Percentiles rank a stretch among this genome's conserved stretches.
phyloP scores from a whole-genome alignment of 2,888 invertebrate genomes.

The Sabellastarte sp. region DNA sequence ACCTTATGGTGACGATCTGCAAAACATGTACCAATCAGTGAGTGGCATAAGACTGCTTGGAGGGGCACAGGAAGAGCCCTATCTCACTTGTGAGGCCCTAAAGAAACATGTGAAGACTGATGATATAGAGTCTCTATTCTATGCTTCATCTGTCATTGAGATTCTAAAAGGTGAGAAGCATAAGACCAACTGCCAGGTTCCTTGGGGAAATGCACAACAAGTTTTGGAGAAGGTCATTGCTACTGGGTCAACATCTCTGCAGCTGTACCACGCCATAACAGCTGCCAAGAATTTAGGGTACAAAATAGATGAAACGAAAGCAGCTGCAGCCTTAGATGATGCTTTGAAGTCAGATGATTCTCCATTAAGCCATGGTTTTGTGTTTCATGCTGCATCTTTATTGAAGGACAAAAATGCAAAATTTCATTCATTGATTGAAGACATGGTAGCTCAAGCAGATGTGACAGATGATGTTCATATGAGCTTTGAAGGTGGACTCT shows the following conservation, averaged over 20 bases:
- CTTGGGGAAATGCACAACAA: constrained; percentile 41
- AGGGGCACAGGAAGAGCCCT: background rate
- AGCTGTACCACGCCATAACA: constrained; percentile 72
- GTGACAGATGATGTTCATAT: constrained; percentile 84
- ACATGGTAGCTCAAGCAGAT: constrained; percentile 91
- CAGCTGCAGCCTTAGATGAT: constrained; percentile 73
- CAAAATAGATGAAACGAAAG: constrained; percentile 64
- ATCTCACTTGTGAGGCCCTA: constrained; percentile 59
- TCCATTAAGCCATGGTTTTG: constrained; percentile 71
- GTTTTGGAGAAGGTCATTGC: constrained; percentile 67
- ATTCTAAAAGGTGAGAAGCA: constrained; percentile 9
- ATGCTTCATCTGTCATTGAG: constrained; percentile 67
- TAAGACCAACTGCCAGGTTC: constrained; percentile 30
- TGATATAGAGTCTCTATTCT: constrained; percentile 64
- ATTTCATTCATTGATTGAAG: constrained; percentile 76
- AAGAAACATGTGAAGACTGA: constrained; percentile 58
- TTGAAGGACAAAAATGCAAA: constrained; percentile 64
- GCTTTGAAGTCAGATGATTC: constrained; percentile 71
- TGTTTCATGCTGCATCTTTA: constrained; percentile 78
- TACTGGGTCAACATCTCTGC: constrained; percentile 67
- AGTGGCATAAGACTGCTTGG: constrained; percentile 72
- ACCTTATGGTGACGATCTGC: constrained; percentile 49
- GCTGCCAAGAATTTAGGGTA: constrained; percentile 71
- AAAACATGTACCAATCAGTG: constrained; percentile 71
- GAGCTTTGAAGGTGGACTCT: constrained; percentile 75